Conservation (phyloP, 2,888 invertebrate genomes). For the Mimas tiliae region DNA sequence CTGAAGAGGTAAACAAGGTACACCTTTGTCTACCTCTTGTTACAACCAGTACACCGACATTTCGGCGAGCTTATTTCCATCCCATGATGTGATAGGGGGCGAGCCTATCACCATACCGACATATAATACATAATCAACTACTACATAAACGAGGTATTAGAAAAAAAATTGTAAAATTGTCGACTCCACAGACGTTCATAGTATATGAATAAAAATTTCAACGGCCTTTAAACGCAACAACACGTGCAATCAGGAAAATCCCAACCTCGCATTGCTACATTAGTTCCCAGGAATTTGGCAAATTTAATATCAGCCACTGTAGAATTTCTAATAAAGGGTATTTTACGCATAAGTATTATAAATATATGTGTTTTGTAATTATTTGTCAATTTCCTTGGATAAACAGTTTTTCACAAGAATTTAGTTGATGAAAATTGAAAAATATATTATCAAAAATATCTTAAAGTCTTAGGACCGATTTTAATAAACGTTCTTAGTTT, state of each 20-base stretch:
- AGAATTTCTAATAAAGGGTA: slow-evolving; percentile 12
- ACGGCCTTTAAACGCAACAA: slow-evolving; percentile 66
- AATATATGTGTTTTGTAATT: background rate
- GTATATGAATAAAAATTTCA: slow-evolving; percentile 18
- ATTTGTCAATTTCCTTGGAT: background rate
- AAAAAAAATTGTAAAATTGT: background rate
- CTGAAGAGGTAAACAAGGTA: too few relatives aligned
- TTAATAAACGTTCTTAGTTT: too few relatives aligned
- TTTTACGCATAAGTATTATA: background rate
- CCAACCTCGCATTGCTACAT: slow-evolving; percentile 62
- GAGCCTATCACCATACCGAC: too few relatives aligned
- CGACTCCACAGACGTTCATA: slow-evolving; percentile 31
- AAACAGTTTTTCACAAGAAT: background rate
- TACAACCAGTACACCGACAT: too few relatives aligned
- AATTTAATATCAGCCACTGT: slow-evolving; percentile 40
- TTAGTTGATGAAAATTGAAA: background rate
- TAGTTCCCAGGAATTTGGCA: slow-evolving; percentile 53
- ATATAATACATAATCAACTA: too few relatives aligned
- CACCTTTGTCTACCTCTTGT: too few relatives aligned
- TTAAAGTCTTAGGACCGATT: too few relatives aligned
- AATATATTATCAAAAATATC: background rate
- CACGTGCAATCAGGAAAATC: slow-evolving; percentile 77
- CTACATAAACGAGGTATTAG: too few relatives aligned
- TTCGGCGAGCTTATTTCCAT: too few relatives aligned
- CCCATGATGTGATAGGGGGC: too few relatives aligned